A percentile compares a stretch with the other conserved stretches of the same genome.
Conservation (phyloP, 2,113 vertebrate species). For the Gopherus flavomarginatus region DNA sequence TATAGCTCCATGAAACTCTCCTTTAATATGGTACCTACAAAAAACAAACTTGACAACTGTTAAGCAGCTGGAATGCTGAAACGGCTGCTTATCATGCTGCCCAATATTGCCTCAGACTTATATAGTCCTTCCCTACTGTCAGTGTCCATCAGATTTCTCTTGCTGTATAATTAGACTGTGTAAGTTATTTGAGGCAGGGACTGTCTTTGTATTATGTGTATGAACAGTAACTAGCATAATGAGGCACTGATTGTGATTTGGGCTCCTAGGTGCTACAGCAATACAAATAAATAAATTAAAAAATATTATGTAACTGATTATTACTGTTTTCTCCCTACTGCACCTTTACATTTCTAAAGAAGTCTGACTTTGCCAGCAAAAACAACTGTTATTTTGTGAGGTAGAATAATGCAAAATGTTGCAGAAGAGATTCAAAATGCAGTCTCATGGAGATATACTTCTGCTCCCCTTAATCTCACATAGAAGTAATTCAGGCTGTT, state of each 20-base stretch:
- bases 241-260: background rate
- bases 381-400: background rate
- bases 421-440: background rate
- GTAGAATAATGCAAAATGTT: background rate
- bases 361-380: background rate
- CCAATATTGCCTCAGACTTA: background rate
- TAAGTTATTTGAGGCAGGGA: background rate
- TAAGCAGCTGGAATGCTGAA: background rate
- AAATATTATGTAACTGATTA: background rate
- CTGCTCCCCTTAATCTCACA: background rate
- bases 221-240: background rate
- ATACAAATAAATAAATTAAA: background rate
- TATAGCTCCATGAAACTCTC: background rate
- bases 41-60: background rate
- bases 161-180: background rate
- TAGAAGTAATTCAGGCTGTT: background rate
- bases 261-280: background rate
- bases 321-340: background rate
- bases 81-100: background rate
- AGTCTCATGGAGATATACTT: background rate
- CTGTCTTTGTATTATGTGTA: background rate
- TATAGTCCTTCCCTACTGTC: background rate
- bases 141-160: background rate
- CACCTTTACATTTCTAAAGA: background rate
- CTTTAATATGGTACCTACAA: background rate